phyloP scores from a whole-genome alignment of 2,888 invertebrate genomes.

The Sminthurides aquaticus region DNA sequence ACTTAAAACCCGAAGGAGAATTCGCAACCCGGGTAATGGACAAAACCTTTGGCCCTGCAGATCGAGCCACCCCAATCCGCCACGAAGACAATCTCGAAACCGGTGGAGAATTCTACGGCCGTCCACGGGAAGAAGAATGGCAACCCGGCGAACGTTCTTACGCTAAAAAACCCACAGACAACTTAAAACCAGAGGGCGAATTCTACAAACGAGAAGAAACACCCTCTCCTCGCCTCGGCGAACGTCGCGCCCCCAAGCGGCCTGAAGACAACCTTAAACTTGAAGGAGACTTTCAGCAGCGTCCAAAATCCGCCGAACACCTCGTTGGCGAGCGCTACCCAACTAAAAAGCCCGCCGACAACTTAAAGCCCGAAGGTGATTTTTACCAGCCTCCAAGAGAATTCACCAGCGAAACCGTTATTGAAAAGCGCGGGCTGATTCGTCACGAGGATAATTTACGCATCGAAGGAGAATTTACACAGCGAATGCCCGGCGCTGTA shows the following conservation, averaged over 20 bases:
- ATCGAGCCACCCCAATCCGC: conserved; percentile 46
- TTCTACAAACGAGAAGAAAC: conserved; percentile 44
- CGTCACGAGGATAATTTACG: conserved; percentile 55
- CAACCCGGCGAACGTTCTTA: conserved; percentile 9
- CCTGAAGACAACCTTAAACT: conserved; percentile 54
- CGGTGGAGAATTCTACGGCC: conserved; percentile 55
- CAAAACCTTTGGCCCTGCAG: conserved; percentile 48
- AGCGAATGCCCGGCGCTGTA: background rate
- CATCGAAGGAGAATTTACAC: conserved; percentile 51
- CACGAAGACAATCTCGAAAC: conserved; percentile 53
- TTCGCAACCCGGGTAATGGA: conserved; percentile 47
- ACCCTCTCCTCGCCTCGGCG: conserved; percentile 23
- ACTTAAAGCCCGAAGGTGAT: conserved; percentile 57
- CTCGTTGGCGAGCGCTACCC: conserved; percentile 48
- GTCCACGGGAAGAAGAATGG: conserved; percentile 11
- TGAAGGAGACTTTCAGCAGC: conserved; percentile 49
- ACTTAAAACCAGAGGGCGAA: conserved; percentile 51
- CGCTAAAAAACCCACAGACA: conserved; percentile 54
- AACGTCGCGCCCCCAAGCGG: conserved; percentile 46
- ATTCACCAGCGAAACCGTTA: conserved; percentile 23
- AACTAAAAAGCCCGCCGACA: conserved; percentile 53
- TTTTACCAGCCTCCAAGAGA: conserved; percentile 49
- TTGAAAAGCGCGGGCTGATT: conserved; percentile 41
- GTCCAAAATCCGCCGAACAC: background rate
- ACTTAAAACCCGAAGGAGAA: conserved; percentile 9